Conservation (phyloP, 2,113 vertebrate species). For the Sphyrna mokarran region DNA sequence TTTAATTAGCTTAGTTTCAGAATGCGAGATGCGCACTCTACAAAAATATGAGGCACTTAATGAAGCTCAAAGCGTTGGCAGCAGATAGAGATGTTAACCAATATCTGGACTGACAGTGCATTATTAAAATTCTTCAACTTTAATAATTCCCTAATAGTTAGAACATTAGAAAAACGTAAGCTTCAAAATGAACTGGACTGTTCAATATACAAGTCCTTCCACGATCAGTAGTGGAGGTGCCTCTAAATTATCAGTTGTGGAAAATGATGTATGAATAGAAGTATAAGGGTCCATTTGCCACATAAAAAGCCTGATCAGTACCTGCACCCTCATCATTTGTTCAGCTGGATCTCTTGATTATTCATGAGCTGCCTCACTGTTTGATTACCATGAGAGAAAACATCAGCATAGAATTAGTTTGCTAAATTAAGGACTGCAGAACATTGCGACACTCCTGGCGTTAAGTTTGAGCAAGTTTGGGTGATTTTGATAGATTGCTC, state of each 20-base stretch:
- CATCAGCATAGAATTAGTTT: not conserved
- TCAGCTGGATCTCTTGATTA: not conserved
- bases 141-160: not conserved
- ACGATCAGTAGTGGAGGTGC: too few relatives aligned
- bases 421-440: not conserved
- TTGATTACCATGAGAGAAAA: not conserved
- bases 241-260: too few relatives aligned
- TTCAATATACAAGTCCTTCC: not conserved
- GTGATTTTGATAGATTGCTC: too few relatives aligned
- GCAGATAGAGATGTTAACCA: not conserved
- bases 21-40: not conserved
- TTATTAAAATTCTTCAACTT: slow-evolving; percentile 10
- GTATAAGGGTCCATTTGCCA: not conserved
- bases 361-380: not conserved
- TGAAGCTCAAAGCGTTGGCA: not conserved
- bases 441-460: too few relatives aligned
- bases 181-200: not conserved
- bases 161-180: not conserved
- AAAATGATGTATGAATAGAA: too few relatives aligned
- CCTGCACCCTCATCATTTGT: too few relatives aligned
- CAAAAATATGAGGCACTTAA: slow-evolving; percentile 10
- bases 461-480: too few relatives aligned
- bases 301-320: too few relatives aligned
- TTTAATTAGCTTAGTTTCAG: slow-evolving; percentile 25
- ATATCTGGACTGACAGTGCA: not conserved